phyloP scores from a whole-genome alignment of 2,113 vertebrate genomes.

The Glaucomys volans region DNA sequence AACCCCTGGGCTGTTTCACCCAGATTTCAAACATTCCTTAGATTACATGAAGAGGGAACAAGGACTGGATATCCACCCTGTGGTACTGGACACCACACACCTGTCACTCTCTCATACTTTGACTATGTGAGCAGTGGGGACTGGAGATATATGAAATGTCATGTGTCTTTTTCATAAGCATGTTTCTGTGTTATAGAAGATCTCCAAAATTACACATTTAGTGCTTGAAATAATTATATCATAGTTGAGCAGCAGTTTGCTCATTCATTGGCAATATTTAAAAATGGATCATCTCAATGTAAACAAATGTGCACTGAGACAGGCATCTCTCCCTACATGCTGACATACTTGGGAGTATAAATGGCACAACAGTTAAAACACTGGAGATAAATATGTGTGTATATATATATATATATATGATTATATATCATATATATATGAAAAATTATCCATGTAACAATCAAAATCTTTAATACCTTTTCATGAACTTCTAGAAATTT shows the following conservation, averaged over 20 bases:
- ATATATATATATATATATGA: not conserved
- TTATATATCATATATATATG: not conserved
- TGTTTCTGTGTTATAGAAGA: not conserved
- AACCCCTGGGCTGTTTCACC: not conserved
- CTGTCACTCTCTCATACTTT: not conserved
- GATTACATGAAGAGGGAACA: not conserved
- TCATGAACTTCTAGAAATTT: conserved; percentile 36
- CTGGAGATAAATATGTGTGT: not conserved
- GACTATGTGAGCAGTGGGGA: not conserved
- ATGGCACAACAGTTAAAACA: not conserved
- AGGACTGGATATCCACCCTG: no score
- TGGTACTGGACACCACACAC: not conserved
- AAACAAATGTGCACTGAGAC: not conserved
- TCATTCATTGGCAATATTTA: not conserved
- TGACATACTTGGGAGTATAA: not conserved
- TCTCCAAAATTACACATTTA: conserved; percentile 17
- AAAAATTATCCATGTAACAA: conserved; percentile 37
- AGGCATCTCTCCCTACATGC: not conserved
- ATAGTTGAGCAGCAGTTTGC: not conserved
- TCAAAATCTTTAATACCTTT: not conserved
- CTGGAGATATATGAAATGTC: not conserved
- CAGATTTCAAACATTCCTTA: not conserved
- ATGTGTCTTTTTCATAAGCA: not conserved
- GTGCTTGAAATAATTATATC: not conserved
- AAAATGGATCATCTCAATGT: not conserved